Conservation (phyloP, 2,113 vertebrate genomes). For the Regulus satrapa region DNA sequence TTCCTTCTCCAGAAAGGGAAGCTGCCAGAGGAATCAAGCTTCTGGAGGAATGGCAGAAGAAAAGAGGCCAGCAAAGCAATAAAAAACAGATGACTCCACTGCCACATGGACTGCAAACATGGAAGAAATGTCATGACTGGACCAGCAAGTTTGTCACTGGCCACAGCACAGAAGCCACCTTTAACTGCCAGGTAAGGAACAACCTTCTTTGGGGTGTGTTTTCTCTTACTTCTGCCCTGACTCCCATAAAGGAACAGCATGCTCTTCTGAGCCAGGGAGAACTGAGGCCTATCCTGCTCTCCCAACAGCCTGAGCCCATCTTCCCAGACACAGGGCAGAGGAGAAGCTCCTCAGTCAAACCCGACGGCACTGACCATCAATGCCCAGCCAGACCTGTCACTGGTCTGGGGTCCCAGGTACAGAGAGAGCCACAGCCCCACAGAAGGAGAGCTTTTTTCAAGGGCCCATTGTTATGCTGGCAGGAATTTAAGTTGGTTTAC, state of each 20-base stretch:
- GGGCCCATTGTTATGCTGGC: not conserved
- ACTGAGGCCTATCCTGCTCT: not conserved
- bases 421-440: not conserved
- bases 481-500: not conserved
- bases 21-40: not conserved
- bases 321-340: not conserved
- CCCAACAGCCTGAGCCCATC: not conserved
- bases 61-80: not conserved
- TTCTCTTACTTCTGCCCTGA: not conserved
- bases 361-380: accelerated
- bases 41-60: not conserved
- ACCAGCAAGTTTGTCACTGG: not conserved
- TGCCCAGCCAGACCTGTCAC: not conserved
- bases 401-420: not conserved
- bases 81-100: not conserved
- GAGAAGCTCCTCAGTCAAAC: not conserved
- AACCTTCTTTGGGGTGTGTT: not conserved
- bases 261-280: not conserved
- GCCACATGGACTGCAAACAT: not conserved
- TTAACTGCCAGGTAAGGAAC: not conserved
- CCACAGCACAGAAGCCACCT: not conserved
- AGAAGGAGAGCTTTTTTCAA: not conserved
- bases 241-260: accelerated
- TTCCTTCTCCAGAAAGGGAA: not conserved
- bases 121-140: not conserved